Percentiles rank a stretch among this genome's conserved stretches.
Conservation (phyloP, 1,140 invertebrate species). For the Drosophila tani region DNA sequence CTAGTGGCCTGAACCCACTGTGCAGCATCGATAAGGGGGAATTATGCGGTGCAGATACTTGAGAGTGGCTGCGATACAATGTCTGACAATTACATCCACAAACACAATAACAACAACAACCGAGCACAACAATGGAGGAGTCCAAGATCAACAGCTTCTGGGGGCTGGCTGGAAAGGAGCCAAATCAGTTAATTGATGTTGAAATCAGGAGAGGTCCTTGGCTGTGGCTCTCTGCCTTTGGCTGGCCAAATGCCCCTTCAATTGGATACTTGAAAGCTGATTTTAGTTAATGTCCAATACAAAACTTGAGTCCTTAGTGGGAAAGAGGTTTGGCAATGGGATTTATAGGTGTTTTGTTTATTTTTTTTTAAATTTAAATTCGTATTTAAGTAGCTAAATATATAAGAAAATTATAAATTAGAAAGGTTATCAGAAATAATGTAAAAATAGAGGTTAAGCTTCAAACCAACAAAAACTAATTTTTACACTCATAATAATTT, state of each 20-base stretch:
- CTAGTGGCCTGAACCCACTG: not conserved
- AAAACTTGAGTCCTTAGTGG: not conserved
- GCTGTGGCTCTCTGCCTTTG: too few relatives aligned
- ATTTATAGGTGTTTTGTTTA: not conserved
- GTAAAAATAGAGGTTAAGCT: too few relatives aligned
- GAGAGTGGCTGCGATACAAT: constrained; percentile 9
- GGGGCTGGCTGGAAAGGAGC: constrained; percentile 10
- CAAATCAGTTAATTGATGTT: constrained; percentile 51
- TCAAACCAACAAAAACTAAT: too few relatives aligned
- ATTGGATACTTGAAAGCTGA: constrained; percentile 4
- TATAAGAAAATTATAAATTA: too few relatives aligned
- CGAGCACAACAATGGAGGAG: not conserved
- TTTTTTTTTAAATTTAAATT: too few relatives aligned
- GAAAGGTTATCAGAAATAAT: too few relatives aligned
- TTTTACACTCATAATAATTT: too few relatives aligned
- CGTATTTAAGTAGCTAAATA: too few relatives aligned
- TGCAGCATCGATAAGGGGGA: constrained; percentile 7
- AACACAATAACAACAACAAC: not conserved
- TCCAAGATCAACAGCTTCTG: constrained; percentile 33
- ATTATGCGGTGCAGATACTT: constrained; percentile 25
- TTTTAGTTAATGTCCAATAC: constrained; percentile 11
- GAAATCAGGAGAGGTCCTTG: constrained; percentile 17
- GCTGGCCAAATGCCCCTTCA: constrained; percentile 10
- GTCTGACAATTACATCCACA: constrained; percentile 25
- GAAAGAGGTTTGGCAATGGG: too few relatives aligned